Evolutionary conservation across 2,888 invertebrate species (phyloP).

Genomic region (Cephalotes varians): DNA sequence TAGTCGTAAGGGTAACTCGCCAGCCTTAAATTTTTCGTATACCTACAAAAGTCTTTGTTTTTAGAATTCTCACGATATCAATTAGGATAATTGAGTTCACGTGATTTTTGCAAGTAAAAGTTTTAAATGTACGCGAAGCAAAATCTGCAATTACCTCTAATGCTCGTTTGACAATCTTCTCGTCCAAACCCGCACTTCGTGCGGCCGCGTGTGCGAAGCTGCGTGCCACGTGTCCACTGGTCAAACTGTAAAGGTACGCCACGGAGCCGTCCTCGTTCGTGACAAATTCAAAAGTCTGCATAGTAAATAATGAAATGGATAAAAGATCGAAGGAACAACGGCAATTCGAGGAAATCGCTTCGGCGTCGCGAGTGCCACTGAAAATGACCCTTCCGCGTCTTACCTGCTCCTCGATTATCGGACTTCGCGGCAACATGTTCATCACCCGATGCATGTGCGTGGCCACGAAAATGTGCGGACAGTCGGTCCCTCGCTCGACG

Average conservation of each 20-base stretch:
- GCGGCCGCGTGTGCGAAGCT: constrained; percentile 91
- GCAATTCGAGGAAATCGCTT: neutral
- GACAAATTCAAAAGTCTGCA: constrained; percentile 89
- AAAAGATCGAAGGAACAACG: neutral
- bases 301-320: constrained; percentile 26
- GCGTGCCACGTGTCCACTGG: constrained; percentile 87
- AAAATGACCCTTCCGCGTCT: constrained; percentile 65
- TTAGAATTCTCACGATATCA: neutral
- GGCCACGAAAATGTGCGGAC: constrained; percentile 92
- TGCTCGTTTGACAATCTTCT: constrained; percentile 87
- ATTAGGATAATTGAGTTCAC: neutral
- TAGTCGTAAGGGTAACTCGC: constrained; percentile 61
- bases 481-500: constrained; percentile 87
- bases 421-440: constrained; percentile 87
- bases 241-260: constrained; percentile 90
- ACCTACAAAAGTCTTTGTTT: constrained; percentile 57
- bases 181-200: constrained; percentile 87
- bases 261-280: constrained; percentile 87
- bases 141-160: constrained; percentile 80
- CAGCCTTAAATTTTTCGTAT: constrained; percentile 68
- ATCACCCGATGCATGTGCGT: constrained; percentile 92
- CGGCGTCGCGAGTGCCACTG: neutral
- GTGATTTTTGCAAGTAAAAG: neutral
- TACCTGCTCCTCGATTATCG: constrained; percentile 87
- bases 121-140: neutral